Evolutionary conservation across 37 sponge, comb jelly and placozoan species (phyloP).

Genomic region (Agelas oroides): DNA sequence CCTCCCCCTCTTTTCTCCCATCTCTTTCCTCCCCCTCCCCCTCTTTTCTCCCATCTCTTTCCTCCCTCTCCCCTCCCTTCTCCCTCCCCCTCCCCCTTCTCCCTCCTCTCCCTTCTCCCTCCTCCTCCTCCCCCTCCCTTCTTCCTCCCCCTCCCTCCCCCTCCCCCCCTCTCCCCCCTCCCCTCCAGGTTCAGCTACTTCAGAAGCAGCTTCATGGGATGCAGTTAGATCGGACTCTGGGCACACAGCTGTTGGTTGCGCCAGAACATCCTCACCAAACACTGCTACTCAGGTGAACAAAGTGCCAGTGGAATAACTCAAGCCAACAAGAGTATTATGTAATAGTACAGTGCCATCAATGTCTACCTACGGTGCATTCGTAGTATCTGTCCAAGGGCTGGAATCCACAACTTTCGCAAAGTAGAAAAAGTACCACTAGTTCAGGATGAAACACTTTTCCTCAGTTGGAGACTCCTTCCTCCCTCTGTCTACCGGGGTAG

Average conservation of each 20-base stretch:
- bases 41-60: background rate
- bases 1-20: background rate
- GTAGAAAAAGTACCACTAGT: no score
- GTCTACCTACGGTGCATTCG: no score
- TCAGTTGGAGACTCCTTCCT: no score
- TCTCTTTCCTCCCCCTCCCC: background rate
- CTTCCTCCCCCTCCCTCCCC: background rate
- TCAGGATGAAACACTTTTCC: no score
- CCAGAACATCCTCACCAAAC: conserved; percentile 42
- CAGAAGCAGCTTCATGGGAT: conserved; percentile 66
- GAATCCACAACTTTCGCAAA: no score
- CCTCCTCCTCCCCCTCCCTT: background rate
- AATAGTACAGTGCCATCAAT: no score
- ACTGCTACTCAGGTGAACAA: conserved; percentile 33
- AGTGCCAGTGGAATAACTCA: no score
- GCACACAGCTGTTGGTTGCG: background rate
- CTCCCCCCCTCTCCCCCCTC: background rate
- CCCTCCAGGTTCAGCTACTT: conserved; percentile 49
- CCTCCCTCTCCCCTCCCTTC: background rate
- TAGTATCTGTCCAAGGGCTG: no score
- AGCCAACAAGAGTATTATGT: no score
- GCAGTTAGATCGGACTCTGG: conserved; percentile 45
- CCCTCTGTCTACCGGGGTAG: no score
- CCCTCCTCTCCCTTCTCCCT: background rate
- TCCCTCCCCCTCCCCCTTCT: background rate